A percentile compares a stretch with the other conserved stretches of the same genome.
These are phyloP conservation scores for Triplophysa tibetana DNA, from an alignment of 2,113 vertebrate genomes.

Conservation along the genomic window DNA sequence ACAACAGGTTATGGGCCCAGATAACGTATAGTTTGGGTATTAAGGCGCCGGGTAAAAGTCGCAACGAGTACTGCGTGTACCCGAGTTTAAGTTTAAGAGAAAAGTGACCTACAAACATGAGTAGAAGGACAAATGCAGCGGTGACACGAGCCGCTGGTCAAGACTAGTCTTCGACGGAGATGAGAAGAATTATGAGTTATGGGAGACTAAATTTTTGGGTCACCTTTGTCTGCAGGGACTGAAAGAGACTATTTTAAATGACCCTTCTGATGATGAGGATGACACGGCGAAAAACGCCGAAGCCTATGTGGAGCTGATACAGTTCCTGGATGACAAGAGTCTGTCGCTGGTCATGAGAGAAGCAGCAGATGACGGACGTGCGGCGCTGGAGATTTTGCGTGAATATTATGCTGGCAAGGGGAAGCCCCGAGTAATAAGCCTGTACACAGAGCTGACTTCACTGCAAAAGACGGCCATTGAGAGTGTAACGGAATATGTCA, in stretches of 20 bases:
- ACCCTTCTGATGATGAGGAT: background rate
- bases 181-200: background rate
- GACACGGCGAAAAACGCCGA: background rate
- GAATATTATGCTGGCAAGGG: conserved; percentile 30
- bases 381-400: background rate
- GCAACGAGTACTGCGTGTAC: no score
- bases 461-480: background rate
- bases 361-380: conserved; percentile 21
- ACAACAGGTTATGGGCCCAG: no score
- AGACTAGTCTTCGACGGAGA: background rate
- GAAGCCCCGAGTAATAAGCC: conserved; percentile 31
- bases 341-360: conserved; percentile 27
- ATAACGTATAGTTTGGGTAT: no score
- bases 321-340: conserved; percentile 37
- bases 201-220: background rate
- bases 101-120: no score
- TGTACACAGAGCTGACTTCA: conserved; percentile 42
- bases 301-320: conserved; percentile 5
- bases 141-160: background rate
- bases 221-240: background rate
- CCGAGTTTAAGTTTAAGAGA: no score
- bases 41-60: no score
- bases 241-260: background rate
- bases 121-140: no score
- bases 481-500: conserved; percentile 41